These are phyloP conservation scores for Heliconius cydno DNA, from an alignment of 2,888 invertebrate genomes.

Conservation along the genomic window DNA sequence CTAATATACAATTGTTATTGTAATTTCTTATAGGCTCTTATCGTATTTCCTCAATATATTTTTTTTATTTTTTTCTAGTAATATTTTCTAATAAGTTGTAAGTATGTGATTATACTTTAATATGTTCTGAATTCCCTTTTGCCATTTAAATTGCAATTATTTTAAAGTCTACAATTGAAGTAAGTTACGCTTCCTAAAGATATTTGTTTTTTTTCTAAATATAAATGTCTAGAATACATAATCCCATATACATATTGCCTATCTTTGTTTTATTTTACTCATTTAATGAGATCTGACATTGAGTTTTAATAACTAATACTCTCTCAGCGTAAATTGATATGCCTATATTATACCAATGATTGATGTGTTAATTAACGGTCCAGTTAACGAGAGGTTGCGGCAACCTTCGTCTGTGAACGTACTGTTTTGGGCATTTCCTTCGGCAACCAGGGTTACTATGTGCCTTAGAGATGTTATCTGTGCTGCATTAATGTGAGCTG, in stretches of 20 bases:
- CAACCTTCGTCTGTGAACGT: constrained; percentile 48
- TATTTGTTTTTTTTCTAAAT: background rate
- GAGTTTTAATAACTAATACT: constrained; percentile 44
- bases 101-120: background rate
- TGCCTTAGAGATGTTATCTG: constrained; percentile 9
- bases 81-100: background rate
- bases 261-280: background rate
- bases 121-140: too few species aligned
- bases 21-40: background rate
- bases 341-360: constrained; percentile 48
- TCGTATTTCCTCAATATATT: too few species aligned
- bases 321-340: constrained; percentile 30
- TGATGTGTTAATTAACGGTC: constrained; percentile 60
- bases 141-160: background rate
- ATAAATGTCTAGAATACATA: background rate
- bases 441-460: constrained; percentile 27
- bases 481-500: background rate
- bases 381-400: constrained; percentile 51
- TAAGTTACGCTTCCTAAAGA: background rate
- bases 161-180: background rate
- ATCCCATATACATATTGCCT: background rate
- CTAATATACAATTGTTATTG: background rate
- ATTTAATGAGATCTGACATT: constrained; percentile 44
- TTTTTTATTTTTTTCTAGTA: rapidly evolving
- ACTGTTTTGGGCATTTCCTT: constrained; percentile 46